A percentile compares a stretch with the other conserved stretches of the same genome.
These are phyloP conservation scores for Dendrocincla fuliginosa DNA, from an alignment of 2,797 vertebrate species.

Conservation along the genomic window DNA sequence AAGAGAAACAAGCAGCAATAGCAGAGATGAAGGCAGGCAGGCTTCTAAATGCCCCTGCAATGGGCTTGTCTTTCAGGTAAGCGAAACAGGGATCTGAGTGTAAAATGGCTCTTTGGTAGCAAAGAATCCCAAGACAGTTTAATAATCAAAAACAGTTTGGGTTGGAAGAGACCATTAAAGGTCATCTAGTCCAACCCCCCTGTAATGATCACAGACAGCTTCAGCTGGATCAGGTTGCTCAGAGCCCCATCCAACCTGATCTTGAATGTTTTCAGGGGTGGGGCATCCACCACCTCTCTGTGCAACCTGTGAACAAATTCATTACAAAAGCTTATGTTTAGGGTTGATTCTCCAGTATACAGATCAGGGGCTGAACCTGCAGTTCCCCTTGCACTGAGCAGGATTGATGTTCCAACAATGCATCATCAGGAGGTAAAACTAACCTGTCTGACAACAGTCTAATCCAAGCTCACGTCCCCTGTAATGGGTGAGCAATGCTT, in stretches of 20 bases:
- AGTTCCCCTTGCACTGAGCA: neutral
- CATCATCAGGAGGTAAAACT: neutral
- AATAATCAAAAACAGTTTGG: neutral
- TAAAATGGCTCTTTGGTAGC: neutral
- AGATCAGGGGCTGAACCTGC: neutral
- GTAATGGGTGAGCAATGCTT: rapidly evolving
- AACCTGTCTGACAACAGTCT: rapidly evolving
- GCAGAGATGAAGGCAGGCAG: neutral
- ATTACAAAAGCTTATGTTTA: neutral
- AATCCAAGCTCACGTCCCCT: neutral
- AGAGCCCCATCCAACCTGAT: neutral
- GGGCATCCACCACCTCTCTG: neutral
- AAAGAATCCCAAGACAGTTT: neutral
- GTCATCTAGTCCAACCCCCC: neutral
- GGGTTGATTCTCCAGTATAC: neutral
- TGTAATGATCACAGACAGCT: neutral
- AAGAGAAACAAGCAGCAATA: neutral
- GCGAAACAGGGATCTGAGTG: neutral
- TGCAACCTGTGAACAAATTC: neutral
- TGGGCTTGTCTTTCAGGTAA: neutral
- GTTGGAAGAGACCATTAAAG: neutral
- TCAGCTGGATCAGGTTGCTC: neutral
- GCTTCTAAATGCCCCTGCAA: neutral
- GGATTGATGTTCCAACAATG: neutral
- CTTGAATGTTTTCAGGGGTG: neutral